These are phyloP conservation scores for Diplosoma virens DNA, from an alignment of 23 tunicate genomes.

Conservation along the genomic window DNA sequence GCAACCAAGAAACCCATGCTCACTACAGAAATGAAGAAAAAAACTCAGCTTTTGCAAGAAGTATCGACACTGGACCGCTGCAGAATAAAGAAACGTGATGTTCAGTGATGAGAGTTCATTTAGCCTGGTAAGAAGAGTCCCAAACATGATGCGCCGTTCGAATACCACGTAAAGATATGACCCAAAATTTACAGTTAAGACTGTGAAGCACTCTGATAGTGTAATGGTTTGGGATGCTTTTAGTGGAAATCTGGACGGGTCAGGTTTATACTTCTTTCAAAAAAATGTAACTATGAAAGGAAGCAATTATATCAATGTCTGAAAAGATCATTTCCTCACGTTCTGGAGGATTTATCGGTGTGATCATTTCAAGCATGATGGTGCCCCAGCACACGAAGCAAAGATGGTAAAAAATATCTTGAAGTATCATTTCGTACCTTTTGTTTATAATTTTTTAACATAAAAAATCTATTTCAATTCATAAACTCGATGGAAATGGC, in stretches of 20 bases:
- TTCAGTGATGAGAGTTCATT: conserved; percentile 23
- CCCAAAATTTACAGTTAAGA: conserved; percentile 14
- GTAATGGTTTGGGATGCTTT: conserved; percentile 29
- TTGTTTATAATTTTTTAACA: too few species aligned
- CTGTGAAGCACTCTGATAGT: not conserved
- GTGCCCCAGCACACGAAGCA: conserved; percentile 18
- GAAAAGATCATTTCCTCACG: conserved; percentile 19
- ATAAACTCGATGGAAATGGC: too few species aligned
- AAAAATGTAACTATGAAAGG: conserved; percentile 26
- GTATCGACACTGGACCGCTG: conserved; percentile 30
- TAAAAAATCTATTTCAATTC: too few species aligned
- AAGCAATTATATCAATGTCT: conserved; percentile 19
- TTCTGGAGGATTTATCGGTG: conserved; percentile 37
- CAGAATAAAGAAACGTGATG: conserved; percentile 12
- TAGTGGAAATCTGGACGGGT: conserved; percentile 28
- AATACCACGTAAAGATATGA: conserved; percentile 15
- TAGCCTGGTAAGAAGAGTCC: conserved; percentile 29
- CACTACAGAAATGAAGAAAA: conserved; percentile 3
- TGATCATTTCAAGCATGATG: conserved; percentile 15
- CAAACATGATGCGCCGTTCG: not conserved
- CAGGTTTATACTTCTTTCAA: conserved; percentile 1
- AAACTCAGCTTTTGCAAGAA: conserved; percentile 23
- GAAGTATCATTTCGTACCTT: too few species aligned
- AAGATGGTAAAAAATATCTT: conserved; percentile 7
- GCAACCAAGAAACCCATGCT: conserved; percentile 35